Evolutionary conservation across 35 echinoderm and acorn worm genomes (phyloP).

Genomic region (Ophioderma brevispina): DNA sequence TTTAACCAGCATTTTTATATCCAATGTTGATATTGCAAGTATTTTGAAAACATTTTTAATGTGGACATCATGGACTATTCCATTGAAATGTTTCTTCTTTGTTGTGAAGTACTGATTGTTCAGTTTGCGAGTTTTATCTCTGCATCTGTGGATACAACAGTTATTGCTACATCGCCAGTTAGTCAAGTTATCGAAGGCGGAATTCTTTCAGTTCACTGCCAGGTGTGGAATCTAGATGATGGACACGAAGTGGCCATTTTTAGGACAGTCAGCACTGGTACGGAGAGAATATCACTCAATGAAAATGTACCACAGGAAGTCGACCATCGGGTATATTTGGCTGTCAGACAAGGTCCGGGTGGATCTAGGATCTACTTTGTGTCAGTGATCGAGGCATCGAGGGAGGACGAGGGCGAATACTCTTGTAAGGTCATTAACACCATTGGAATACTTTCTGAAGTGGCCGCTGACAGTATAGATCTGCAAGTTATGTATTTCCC

Average conservation of each 20-base stretch:
- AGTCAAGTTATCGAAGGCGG: neutral
- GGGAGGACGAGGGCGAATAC: neutral
- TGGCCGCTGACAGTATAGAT: neutral
- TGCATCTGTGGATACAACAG: neutral
- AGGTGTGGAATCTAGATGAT: neutral
- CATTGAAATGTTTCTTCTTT: neutral
- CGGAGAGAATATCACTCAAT: neutral
- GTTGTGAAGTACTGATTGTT: neutral
- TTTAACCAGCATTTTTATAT: too few relatives aligned
- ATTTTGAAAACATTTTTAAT: too few relatives aligned
- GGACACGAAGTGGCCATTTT: neutral
- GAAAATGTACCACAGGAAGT: neutral
- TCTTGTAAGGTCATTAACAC: neutral
- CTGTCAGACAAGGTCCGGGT: neutral
- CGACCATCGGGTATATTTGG: neutral
- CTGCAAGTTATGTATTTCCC: neutral
- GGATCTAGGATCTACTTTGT: neutral
- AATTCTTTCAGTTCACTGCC: neutral
- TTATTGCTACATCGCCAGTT: neutral
- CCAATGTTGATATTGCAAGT: too few relatives aligned
- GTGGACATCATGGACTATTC: too few relatives aligned
- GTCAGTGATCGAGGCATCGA: neutral
- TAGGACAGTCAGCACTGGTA: neutral
- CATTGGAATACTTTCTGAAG: neutral
- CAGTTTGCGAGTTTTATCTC: neutral